Evolutionary conservation across 2,113 vertebrate genomes (phyloP), one percentile per base, ranked within the genome.

Genomic region (Machaerirhynchus nigripectus): DNA sequence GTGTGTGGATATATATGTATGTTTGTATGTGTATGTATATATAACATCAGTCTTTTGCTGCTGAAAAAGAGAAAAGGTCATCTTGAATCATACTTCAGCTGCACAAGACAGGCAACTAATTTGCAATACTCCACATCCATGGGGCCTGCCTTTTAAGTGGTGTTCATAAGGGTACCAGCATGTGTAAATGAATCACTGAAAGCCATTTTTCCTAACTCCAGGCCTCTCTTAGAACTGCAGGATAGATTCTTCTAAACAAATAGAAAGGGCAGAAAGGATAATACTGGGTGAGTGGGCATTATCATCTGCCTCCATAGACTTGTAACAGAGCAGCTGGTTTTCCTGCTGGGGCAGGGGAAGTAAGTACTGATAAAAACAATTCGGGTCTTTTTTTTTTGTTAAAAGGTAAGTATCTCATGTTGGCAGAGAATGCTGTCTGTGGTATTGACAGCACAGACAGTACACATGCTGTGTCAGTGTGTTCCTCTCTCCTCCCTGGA

Each of bases 381-480:
- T 20, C 21, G 11, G 13, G 10, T 52, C 5, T 55, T 53, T 50
- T 55, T 53, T 50, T 63, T 57, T 39, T 5, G 0, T 42, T 63
- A 11, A 7, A 60, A 64, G 17, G 31, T 33, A 35, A 61, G 31
- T 28, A 5, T 46, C 20, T 81, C 8, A 2, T 15, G 9, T 57
- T 63, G 30, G 22, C 39, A 55, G 56, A 63, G 56, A 46, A 39
- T 47, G 37, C 24, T 67, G 7, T 59, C 27, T 85, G 33, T 28
- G 7, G 6, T 19, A 33, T 13, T 2, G 0, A n/a, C 35, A 61
- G 52, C 50, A 44, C 55, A 61, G 31, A 19, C 16, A 44, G 22
- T 24, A 7, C 33, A 39, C 1, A 1, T 67, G 9, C 33, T 53
- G 6, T 69, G 26, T 63, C 33, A 15, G 0, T 6, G 5, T 24